phyloP scores from a whole-genome alignment of 2,113 vertebrate species.

The Tringa solitaria region DNA sequence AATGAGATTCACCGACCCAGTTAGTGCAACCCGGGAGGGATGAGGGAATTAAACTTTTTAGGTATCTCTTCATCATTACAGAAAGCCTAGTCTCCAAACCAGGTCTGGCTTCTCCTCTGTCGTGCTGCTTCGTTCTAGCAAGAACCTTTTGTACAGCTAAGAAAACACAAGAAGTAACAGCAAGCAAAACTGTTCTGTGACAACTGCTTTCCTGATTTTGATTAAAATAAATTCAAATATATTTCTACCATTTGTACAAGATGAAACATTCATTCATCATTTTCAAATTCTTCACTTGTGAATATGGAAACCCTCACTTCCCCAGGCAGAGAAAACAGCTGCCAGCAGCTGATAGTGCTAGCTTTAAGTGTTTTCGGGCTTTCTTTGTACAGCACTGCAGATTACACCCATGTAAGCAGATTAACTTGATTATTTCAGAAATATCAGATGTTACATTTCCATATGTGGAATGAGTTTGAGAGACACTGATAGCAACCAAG shows the following conservation, averaged over 20 bases:
- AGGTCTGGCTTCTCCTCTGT: neutral
- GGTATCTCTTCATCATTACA: neutral
- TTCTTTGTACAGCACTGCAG: constrained; percentile 27
- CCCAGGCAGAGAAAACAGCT: constrained; percentile 32
- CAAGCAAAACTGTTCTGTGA: neutral
- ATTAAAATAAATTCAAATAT: constrained; percentile 3
- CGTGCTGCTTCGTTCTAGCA: neutral
- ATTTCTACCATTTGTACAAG: neutral
- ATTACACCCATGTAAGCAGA: constrained; percentile 34
- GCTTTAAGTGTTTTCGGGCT: constrained; percentile 16
- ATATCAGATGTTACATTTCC: constrained; percentile 37
- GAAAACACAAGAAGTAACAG: neutral
- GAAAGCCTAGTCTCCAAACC: neutral
- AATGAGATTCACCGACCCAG: neutral
- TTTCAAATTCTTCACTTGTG: neutral
- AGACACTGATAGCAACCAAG: constrained; percentile 3
- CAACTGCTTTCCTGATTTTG: neutral
- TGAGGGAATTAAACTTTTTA: neutral
- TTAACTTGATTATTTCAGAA: constrained; percentile 58
- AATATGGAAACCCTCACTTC: neutral
- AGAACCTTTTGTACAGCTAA: neutral
- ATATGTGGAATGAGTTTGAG: neutral
- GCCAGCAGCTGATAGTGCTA: neutral
- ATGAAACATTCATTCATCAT: neutral
- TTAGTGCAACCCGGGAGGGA: neutral